These are phyloP conservation scores for Cyprinella venusta DNA, from an alignment of 2,797 vertebrate genomes.

Conservation along the genomic window DNA sequence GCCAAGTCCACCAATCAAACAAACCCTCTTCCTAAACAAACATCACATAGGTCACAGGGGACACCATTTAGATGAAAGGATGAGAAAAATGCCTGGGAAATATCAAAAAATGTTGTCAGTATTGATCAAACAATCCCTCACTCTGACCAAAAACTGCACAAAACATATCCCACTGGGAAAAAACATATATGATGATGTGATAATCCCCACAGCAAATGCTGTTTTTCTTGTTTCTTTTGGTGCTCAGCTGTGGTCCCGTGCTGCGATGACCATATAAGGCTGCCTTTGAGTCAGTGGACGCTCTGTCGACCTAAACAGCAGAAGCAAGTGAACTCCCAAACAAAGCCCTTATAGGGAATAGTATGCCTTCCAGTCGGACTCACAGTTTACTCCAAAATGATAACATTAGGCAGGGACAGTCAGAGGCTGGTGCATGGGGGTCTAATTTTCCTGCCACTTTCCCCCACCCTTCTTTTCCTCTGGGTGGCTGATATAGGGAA, in stretches of 20 bases:
- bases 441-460: conserved; percentile 37
- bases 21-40: conserved; percentile 7
- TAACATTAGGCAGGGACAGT: conserved; percentile 74
- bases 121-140: conserved; percentile 35
- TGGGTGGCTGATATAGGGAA: conserved; percentile 25
- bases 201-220: conserved; percentile 59
- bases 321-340: conserved; percentile 90
- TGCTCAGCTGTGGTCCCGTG: conserved; percentile 72
- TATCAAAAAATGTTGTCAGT: conserved; percentile 32
- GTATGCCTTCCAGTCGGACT: conserved; percentile 78
- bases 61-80: conserved; percentile 63
- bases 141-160: conserved; percentile 26
- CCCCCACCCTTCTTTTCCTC: conserved; percentile 25
- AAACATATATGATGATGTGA: conserved; percentile 50
- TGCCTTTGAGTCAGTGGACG: conserved; percentile 84
- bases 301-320: conserved; percentile 85
- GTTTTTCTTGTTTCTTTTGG: conserved; percentile 59
- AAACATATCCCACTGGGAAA: conserved; percentile 1
- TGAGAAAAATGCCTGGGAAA: conserved; percentile 60
- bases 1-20: background rate
- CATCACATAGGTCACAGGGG: conserved; percentile 66
- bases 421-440: conserved; percentile 63
- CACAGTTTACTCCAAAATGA: conserved; percentile 82
- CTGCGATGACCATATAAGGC: conserved; percentile 93
- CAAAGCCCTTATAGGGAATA: conserved; percentile 99